These are phyloP conservation scores for Maccullochella peelii DNA, from an alignment of 2,113 vertebrate species.

Conservation along the genomic window DNA sequence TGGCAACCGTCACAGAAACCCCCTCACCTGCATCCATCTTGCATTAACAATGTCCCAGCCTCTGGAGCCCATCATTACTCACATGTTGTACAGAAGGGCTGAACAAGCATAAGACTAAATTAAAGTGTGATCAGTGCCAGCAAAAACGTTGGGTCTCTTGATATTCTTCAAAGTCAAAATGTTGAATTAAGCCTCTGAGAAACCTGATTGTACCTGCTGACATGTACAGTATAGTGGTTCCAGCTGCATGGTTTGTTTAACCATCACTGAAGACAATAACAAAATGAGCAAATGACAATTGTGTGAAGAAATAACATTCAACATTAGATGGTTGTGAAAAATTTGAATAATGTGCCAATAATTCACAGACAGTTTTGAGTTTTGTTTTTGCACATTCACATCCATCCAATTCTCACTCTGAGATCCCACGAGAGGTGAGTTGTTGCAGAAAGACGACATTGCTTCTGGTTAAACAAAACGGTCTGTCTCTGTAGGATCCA, in stretches of 20 bases:
- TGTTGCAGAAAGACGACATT: too few relatives aligned
- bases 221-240: background rate
- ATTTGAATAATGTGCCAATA: too few relatives aligned
- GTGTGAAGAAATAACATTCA: background rate
- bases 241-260: background rate
- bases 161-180: background rate
- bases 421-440: too few relatives aligned
- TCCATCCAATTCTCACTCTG: too few relatives aligned
- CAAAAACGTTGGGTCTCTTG: background rate
- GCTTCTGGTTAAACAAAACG: too few relatives aligned
- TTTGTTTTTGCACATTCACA: too few relatives aligned
- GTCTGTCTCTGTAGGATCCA: too few relatives aligned
- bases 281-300: background rate
- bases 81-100: constrained; percentile 17
- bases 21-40: background rate
- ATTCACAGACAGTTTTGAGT: too few relatives aligned
- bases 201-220: background rate
- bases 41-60: constrained; percentile 26
- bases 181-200: background rate
- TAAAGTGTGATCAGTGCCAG: constrained; percentile 38
- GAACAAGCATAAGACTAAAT: constrained; percentile 25
- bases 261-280: too few relatives aligned
- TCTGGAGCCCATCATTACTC: constrained; percentile 7
- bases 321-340: background rate
- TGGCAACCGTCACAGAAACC: background rate